Evolutionary conservation across 92 coral and sea anemone species (phyloP).

Genomic region (Umimayanthus kanabou): DNA sequence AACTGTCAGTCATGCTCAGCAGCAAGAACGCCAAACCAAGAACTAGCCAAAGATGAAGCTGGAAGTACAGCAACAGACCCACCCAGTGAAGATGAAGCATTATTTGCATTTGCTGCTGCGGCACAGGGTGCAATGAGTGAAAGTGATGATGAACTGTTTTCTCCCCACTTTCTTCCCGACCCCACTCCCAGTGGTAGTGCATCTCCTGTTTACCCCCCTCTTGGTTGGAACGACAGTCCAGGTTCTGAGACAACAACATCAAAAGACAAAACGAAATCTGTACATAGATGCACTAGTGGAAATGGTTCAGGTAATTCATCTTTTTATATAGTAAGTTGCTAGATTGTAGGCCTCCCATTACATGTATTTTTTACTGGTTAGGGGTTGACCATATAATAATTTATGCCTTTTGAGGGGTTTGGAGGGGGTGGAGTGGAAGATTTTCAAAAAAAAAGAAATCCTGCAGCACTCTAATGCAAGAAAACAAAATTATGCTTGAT

Average conservation of each 20-base stretch:
- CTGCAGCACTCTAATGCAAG: no score
- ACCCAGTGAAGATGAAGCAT: constrained; percentile 61
- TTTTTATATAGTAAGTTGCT: not conserved
- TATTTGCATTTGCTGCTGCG: constrained; percentile 77
- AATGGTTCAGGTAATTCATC: not conserved
- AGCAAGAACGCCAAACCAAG: not conserved
- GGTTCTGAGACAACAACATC: not conserved
- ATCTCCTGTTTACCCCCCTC: constrained; percentile 15
- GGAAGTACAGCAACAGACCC: not conserved
- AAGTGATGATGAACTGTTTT: constrained; percentile 86
- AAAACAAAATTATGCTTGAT: no score
- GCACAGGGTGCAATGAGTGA: constrained; percentile 74
- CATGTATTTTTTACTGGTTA: no score
- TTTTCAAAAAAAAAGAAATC: no score
- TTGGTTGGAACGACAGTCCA: not conserved
- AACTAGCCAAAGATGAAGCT: not conserved
- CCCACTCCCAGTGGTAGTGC: not conserved
- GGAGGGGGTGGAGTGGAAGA: no score
- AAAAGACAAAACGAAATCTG: not conserved
- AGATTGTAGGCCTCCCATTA: no score
- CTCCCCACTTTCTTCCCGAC: constrained; percentile 56
- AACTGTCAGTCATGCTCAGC: not conserved
- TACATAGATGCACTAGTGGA: not conserved
- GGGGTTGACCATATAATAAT: no score
- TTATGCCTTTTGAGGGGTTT: no score